These are phyloP conservation scores for Scophthalmus maximus DNA, from an alignment of 2,113 vertebrate genomes.

Conservation along the genomic window DNA sequence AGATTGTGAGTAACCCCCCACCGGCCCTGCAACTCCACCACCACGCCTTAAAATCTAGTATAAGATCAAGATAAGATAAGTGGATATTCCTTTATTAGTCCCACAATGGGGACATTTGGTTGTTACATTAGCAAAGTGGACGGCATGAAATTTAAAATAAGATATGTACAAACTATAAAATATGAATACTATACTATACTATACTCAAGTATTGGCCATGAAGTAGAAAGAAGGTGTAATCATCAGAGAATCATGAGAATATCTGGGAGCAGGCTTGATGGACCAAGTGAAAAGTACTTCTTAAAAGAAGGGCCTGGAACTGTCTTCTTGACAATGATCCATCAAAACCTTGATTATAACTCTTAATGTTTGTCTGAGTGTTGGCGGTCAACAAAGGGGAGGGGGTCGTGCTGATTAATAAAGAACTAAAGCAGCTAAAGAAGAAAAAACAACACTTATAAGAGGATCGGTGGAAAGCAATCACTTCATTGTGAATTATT, in stretches of 20 bases:
- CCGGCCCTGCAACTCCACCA: not conserved
- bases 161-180: too few relatives aligned
- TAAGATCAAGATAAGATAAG: too few relatives aligned
- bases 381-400: conserved; percentile 17
- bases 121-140: too few relatives aligned
- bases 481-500: too few relatives aligned
- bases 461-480: too few relatives aligned
- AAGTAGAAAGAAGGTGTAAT: not conserved
- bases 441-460: not conserved
- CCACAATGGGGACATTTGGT: too few relatives aligned
- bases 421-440: conserved; percentile 18
- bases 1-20: not conserved
- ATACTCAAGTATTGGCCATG: not conserved
- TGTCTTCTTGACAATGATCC: not conserved
- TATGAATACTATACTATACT: too few relatives aligned
- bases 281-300: not conserved
- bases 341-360: conserved; percentile 5
- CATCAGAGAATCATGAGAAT: not conserved
- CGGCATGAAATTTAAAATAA: too few relatives aligned
- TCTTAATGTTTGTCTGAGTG: conserved; percentile 1
- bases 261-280: not conserved
- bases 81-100: too few relatives aligned
- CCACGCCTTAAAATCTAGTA: not conserved
- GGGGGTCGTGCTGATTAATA: conserved; percentile 7
- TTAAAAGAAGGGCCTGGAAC: not conserved